A percentile compares a stretch with the other conserved stretches of the same genome.
Evolutionary conservation across 2,797 vertebrate genomes (phyloP).

Genomic region (Coilia nasus): DNA sequence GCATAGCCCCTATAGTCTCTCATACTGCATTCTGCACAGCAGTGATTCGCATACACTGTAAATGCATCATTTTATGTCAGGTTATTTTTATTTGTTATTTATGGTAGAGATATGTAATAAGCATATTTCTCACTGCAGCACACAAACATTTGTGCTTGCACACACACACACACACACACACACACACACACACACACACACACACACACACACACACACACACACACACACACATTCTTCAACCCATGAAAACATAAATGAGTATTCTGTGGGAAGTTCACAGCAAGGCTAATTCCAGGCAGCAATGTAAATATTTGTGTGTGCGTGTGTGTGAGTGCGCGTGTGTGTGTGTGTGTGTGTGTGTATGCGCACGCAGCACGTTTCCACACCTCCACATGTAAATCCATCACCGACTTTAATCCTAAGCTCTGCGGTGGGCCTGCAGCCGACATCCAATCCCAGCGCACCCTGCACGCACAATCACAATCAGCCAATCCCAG

Average conservation of each 20-base stretch:
- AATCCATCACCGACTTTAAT: slow-evolving; percentile 17
- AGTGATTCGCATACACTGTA: background rate
- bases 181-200: background rate
- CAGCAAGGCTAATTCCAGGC: background rate
- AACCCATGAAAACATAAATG: background rate
- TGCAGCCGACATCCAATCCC: background rate
- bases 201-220: slow-evolving; percentile 59
- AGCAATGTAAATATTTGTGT: background rate
- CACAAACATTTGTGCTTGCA: background rate
- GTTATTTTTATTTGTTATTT: background rate
- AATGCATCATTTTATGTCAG: background rate
- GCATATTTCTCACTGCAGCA: background rate
- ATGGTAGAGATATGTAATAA: background rate
- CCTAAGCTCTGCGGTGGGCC: background rate
- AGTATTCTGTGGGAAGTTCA: background rate
- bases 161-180: slow-evolving; percentile 58
- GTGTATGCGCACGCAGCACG: background rate
- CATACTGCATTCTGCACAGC: background rate
- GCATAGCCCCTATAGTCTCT: background rate
- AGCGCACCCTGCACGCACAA: background rate
- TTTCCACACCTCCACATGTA: background rate
- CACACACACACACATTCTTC: slow-evolving; percentile 32
- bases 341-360: background rate
- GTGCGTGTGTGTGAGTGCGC: background rate
- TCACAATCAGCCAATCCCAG: background rate